Percentiles rank a stretch among this genome's conserved stretches.
Evolutionary conservation across 1,140 invertebrate genomes (phyloP).

Genomic region (Potamilus streckersoni): DNA sequence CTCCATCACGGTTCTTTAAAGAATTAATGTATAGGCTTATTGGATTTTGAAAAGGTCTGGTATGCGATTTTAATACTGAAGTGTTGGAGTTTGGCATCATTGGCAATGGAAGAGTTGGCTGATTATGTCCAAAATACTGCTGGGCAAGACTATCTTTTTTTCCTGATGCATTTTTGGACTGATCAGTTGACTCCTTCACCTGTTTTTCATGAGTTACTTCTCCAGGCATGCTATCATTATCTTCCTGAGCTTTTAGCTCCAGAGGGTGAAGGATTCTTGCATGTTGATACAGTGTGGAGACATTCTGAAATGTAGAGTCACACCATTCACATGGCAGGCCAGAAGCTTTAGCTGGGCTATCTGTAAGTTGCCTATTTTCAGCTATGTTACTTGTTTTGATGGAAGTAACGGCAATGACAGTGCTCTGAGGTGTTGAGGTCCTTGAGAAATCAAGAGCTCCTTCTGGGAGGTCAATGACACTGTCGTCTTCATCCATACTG

Average conservation of each 20-base stretch:
- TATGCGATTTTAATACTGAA: too few species aligned
- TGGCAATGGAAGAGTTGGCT: too few species aligned
- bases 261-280: conserved; percentile 50
- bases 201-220: too few species aligned
- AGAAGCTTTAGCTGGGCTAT: conserved; percentile 13
- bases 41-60: too few species aligned
- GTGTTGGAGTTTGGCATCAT: too few species aligned
- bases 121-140: too few species aligned
- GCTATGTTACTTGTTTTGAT: background rate
- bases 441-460: conserved; percentile 33
- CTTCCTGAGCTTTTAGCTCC: conserved; percentile 52
- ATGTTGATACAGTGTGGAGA: conserved; percentile 55
- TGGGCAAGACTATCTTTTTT: too few species aligned
- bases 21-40: too few species aligned
- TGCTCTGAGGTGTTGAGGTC: background rate
- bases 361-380: background rate
- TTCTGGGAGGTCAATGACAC: conserved; percentile 14
- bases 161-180: too few species aligned
- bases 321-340: conserved; percentile 59
- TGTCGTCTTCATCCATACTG: conserved; percentile 24
- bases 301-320: conserved; percentile 50
- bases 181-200: too few species aligned
- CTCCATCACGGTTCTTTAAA: too few species aligned
- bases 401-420: background rate
- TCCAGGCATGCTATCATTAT: conserved; percentile 24